Evolutionary conservation across 1,140 invertebrate species (phyloP).

Genomic region (Zelostemma sp.): DNA sequence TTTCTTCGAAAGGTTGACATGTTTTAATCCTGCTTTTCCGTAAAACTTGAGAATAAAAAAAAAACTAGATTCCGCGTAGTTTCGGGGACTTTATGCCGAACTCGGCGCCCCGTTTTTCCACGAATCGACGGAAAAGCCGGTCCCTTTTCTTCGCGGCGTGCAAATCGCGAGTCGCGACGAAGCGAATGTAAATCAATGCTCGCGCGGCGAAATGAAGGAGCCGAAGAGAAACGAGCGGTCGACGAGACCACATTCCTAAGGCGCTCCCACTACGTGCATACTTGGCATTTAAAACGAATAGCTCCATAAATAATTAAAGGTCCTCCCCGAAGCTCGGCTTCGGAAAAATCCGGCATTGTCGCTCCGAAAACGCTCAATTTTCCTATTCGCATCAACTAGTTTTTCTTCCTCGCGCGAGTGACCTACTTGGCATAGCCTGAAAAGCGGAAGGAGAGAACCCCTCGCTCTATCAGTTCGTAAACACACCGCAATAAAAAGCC

Average conservation of each 20-base stretch:
- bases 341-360: slow-evolving; percentile 11
- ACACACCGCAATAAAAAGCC: slow-evolving; percentile 32
- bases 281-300: slow-evolving; percentile 50
- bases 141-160: neutral
- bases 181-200: neutral
- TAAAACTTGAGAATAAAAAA: neutral
- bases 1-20: too few species aligned
- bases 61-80: too few species aligned
- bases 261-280: slow-evolving; percentile 57
- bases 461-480: slow-evolving; percentile 39
- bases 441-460: slow-evolving; percentile 49
- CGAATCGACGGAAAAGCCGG: too few species aligned
- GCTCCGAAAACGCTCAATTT: slow-evolving; percentile 13
- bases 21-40: too few species aligned
- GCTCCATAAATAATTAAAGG: slow-evolving; percentile 51
- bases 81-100: too few species aligned
- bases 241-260: slow-evolving; percentile 61
- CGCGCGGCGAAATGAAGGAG: slow-evolving; percentile 9
- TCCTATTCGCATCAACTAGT: too few species aligned
- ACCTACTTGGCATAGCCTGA: slow-evolving; percentile 49
- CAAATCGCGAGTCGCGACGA: slow-evolving; percentile 2
- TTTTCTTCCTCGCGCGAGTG: slow-evolving; percentile 43
- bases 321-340: slow-evolving; percentile 27
- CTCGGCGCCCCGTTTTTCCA: too few species aligned
- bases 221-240: slow-evolving; percentile 37